Evolutionary conservation across 2,113 vertebrate genomes (phyloP).

Genomic region (Stigmatopora nigra): DNA sequence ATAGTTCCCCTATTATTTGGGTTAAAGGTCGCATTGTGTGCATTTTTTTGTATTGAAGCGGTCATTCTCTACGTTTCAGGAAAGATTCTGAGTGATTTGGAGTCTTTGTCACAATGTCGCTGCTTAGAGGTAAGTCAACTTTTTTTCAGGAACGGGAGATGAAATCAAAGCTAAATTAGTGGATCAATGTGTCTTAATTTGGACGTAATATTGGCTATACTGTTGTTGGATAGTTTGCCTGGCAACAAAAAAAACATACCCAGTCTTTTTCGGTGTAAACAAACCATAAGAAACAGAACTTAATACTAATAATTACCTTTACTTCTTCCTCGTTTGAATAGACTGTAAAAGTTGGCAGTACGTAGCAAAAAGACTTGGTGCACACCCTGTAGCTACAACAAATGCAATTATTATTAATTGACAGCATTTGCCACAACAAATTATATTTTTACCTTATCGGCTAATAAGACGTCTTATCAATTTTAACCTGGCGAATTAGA

Average conservation of each 20-base stretch:
- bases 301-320: not conserved
- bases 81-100: conserved; percentile 5
- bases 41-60: not conserved
- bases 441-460: too few relatives aligned
- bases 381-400: too few relatives aligned
- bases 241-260: not conserved
- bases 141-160: not conserved
- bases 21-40: conserved; percentile 47
- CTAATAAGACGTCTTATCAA: too few relatives aligned
- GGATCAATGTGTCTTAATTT: not conserved
- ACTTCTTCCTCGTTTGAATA: not conserved
- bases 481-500: too few relatives aligned
- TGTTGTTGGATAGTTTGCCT: not conserved
- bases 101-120: conserved; percentile 55
- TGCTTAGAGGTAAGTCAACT: conserved; percentile 67
- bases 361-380: not conserved
- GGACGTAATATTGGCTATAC: not conserved
- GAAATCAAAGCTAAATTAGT: not conserved
- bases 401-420: too few relatives aligned
- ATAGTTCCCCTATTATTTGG: conserved; percentile 24
- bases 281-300: too few relatives aligned
- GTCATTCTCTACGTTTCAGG: not conserved
- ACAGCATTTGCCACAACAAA: too few relatives aligned
- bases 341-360: not conserved
- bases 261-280: too few relatives aligned